phyloP scores from a whole-genome alignment of 2,113 vertebrate genomes.

The Pao palembangensis region DNA sequence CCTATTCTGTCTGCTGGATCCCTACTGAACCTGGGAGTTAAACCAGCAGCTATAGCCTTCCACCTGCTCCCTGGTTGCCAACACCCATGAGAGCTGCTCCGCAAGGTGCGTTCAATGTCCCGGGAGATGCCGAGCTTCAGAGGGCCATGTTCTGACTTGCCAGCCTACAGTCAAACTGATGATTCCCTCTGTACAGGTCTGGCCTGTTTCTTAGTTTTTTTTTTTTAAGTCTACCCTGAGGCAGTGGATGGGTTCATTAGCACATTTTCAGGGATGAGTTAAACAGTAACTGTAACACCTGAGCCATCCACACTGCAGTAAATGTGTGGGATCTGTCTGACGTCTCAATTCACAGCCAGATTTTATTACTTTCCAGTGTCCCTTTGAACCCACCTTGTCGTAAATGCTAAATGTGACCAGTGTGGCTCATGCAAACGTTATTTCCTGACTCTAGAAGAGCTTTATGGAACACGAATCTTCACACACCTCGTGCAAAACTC shows the following conservation, averaged over 20 bases:
- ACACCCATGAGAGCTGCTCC: conserved; percentile 44
- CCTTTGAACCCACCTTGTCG: not conserved
- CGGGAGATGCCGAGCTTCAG: conserved; percentile 37
- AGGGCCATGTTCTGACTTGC: conserved; percentile 63
- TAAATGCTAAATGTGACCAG: not conserved
- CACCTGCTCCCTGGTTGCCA: conserved; percentile 52
- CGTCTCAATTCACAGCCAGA: not conserved
- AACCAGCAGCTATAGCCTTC: conserved; percentile 30
- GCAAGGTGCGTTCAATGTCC: conserved; percentile 24
- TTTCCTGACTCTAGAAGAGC: conserved; percentile 18
- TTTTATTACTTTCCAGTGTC: not conserved
- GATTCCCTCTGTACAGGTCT: conserved; percentile 52
- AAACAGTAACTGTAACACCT: conserved; percentile 60
- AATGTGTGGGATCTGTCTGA: conserved; percentile 3
- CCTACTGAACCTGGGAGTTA: conserved; percentile 45
- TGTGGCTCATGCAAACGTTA: no score
- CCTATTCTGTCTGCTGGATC: conserved; percentile 1
- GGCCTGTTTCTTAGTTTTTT: conserved; percentile 63
- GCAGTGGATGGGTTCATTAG: conserved; percentile 49
- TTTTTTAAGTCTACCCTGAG: conserved; percentile 33
- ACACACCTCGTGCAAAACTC: conserved; percentile 8
- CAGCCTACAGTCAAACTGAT: conserved; percentile 21
- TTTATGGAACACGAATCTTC: conserved; percentile 18
- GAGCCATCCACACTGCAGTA: conserved; percentile 22
- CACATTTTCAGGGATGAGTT: conserved; percentile 43